Evolutionary conservation across 2,888 invertebrate species (phyloP).

Genomic region (Helicoverpa assulta): DNA sequence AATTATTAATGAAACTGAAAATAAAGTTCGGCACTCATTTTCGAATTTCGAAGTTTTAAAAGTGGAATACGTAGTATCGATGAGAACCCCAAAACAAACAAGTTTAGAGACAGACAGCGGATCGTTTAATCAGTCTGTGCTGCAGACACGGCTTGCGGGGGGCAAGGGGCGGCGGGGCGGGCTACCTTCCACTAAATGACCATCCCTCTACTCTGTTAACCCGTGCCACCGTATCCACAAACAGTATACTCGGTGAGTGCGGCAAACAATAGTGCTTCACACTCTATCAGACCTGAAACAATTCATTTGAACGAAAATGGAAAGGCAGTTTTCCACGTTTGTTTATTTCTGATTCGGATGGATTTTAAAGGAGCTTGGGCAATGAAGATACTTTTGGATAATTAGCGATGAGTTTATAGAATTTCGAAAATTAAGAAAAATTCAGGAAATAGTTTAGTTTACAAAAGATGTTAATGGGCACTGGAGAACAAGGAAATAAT

Average conservation of each 20-base stretch:
- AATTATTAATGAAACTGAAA: slow-evolving; percentile 21
- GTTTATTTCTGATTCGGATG: background rate
- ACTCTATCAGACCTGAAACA: slow-evolving; percentile 67
- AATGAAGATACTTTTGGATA: background rate
- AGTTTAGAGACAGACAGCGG: slow-evolving; percentile 81
- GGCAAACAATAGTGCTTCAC: slow-evolving; percentile 67
- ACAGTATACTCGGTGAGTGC: slow-evolving; percentile 86
- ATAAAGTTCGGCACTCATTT: slow-evolving; percentile 38
- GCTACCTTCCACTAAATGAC: slow-evolving; percentile 88
- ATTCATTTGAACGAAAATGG: slow-evolving; percentile 15
- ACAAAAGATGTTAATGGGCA: background rate
- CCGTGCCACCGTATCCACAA: slow-evolving; percentile 88
- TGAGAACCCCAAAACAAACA: slow-evolving; percentile 80
- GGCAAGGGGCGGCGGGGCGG: slow-evolving; percentile 65
- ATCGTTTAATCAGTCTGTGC: slow-evolving; percentile 88
- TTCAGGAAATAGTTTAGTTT: background rate
- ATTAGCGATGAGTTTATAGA: background rate
- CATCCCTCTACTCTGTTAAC: slow-evolving; percentile 88
- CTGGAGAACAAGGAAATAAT: background rate
- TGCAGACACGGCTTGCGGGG: slow-evolving; percentile 73
- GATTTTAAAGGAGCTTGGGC: background rate
- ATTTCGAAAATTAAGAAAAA: background rate
- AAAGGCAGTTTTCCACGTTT: background rate
- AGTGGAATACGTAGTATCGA: slow-evolving; percentile 70
- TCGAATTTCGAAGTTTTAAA: slow-evolving; percentile 63